Percentiles rank a stretch among this genome's conserved stretches.
phyloP scores from a whole-genome alignment of 2,113 vertebrate genomes.

The Tursiops truncatus region DNA sequence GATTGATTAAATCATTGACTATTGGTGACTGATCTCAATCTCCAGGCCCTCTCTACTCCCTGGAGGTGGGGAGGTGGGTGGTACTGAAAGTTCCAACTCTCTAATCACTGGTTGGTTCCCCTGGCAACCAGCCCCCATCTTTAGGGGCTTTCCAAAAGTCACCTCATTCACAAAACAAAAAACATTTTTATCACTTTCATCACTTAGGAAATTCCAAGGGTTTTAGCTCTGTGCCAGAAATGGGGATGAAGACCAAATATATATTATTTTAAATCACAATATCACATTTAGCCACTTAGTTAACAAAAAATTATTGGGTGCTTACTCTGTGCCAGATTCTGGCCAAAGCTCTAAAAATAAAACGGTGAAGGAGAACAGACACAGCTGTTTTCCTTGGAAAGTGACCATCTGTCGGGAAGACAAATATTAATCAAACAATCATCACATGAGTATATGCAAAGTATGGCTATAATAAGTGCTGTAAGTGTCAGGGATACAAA shows the following conservation, averaged over 20 bases:
- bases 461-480: neutral
- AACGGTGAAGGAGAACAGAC: neutral
- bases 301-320: conserved; percentile 46
- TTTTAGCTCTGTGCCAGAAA: neutral
- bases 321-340: neutral
- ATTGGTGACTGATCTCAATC: neutral
- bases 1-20: neutral
- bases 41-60: neutral
- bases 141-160: neutral
- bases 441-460: neutral
- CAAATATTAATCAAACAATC: neutral
- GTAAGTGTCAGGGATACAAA: neutral
- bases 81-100: neutral
- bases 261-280: neutral
- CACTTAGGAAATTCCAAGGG: neutral
- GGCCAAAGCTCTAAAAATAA: conserved; percentile 3
- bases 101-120: neutral
- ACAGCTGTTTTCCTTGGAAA: neutral
- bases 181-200: neutral
- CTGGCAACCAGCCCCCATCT: neutral
- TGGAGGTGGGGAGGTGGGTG: neutral
- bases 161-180: neutral
- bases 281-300: neutral
- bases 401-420: neutral
- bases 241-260: neutral